A percentile compares a stretch with the other conserved stretches of the same genome.
Evolutionary conservation across 1,140 invertebrate species (phyloP).

Genomic region (Hypothenemus hampei): DNA sequence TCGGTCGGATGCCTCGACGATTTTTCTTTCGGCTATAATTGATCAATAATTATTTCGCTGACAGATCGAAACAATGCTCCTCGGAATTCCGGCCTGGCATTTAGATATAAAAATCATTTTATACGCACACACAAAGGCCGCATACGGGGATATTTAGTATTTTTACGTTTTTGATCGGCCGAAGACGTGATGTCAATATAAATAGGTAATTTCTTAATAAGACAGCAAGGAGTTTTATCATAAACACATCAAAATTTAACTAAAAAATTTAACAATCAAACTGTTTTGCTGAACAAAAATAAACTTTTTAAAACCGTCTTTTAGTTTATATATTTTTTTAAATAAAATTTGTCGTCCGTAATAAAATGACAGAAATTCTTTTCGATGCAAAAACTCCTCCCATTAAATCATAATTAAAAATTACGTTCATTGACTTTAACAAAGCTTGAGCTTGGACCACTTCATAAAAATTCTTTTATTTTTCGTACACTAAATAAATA

Average conservation of each 20-base stretch:
- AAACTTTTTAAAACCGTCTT: too few species aligned
- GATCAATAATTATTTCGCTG: constrained; percentile 26
- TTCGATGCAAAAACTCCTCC: constrained; percentile 22
- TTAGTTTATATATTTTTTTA: too few species aligned
- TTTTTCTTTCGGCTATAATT: constrained; percentile 24
- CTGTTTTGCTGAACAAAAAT: too few species aligned
- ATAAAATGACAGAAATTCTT: too few species aligned
- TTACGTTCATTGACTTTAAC: constrained; percentile 11
- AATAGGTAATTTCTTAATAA: constrained; percentile 23
- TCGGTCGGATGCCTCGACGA: constrained; percentile 18
- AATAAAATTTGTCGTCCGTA: too few species aligned
- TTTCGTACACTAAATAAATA: too few species aligned
- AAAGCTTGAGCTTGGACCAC: constrained; percentile 25
- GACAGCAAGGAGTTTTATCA: constrained; percentile 16
- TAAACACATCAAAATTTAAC: too few species aligned
- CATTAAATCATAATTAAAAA: constrained; percentile 20
- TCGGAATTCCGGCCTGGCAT: constrained; percentile 16
- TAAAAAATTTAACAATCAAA: too few species aligned
- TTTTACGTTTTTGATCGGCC: constrained; percentile 16
- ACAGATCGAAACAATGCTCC: constrained; percentile 25
- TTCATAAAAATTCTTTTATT: constrained; percentile 27
- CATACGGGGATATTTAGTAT: too few species aligned
- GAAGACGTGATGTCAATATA: constrained; percentile 24
- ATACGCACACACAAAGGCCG: too few species aligned
- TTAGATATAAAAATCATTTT: constrained; percentile 28